Percentiles rank a stretch among this genome's conserved stretches.
These are phyloP conservation scores for Leucoraja ocellata DNA, from an alignment of 2,797 vertebrate species.

Conservation along the genomic window DNA sequence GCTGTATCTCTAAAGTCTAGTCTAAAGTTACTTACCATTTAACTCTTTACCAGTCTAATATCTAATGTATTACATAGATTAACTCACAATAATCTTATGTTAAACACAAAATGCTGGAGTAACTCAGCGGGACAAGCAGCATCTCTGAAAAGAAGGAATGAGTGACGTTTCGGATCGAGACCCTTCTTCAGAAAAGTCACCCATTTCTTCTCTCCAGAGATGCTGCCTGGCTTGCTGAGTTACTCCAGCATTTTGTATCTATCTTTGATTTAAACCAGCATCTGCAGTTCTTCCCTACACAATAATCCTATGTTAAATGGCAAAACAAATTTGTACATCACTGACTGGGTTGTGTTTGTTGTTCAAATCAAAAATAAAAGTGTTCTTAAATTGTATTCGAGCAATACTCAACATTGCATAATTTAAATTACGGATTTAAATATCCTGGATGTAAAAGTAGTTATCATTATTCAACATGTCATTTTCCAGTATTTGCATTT, in stretches of 20 bases:
- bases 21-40: not conserved
- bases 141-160: too few relatives aligned
- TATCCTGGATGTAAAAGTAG: not conserved
- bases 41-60: not conserved
- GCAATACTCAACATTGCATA: not conserved
- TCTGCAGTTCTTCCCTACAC: too few relatives aligned
- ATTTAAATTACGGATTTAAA: not conserved
- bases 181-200: too few relatives aligned
- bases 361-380: not conserved
- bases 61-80: not conserved
- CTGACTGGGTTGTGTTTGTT: not conserved
- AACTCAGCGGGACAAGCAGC: too few relatives aligned
- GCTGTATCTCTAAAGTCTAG: too few relatives aligned
- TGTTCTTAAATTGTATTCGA: not conserved
- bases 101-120: not conserved
- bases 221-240: too few relatives aligned
- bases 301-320: not conserved
- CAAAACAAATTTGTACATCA: not conserved
- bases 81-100: not conserved
- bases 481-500: not conserved
- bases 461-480: not conserved
- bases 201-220: too few relatives aligned
- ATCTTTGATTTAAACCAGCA: too few relatives aligned
- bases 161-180: too few relatives aligned
- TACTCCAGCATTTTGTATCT: too few relatives aligned